Evolutionary conservation across 2,888 invertebrate genomes (phyloP).

Genomic region (Tetragonisca angustula): DNA sequence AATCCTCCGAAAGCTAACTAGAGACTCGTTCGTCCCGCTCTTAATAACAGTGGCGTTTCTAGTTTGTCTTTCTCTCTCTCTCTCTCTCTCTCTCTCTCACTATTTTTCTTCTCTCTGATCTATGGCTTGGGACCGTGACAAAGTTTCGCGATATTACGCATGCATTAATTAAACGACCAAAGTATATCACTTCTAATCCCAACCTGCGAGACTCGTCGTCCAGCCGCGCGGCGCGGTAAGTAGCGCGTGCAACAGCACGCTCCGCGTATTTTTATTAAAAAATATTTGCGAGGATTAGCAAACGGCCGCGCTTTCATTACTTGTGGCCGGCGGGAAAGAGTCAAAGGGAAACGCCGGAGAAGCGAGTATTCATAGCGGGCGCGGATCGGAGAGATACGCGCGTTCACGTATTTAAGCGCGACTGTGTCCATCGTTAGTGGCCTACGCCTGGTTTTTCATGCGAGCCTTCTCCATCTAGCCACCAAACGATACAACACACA

Average conservation of each 20-base stretch:
- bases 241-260: conserved; percentile 37
- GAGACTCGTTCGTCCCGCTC: not conserved
- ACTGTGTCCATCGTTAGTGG: conserved; percentile 56
- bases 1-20: not conserved
- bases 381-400: conserved; percentile 40
- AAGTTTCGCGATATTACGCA: conserved; percentile 24
- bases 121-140: not conserved
- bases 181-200: conserved; percentile 42
- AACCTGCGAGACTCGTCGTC: conserved; percentile 23
- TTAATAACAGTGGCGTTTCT: conserved; percentile 5
- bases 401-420: conserved; percentile 56
- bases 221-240: conserved; percentile 12
- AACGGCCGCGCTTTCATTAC: conserved; percentile 63
- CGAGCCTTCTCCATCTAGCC: conserved; percentile 18
- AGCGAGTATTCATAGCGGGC: conserved; percentile 49
- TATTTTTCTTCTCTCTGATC: not conserved
- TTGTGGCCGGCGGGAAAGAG: conserved; percentile 49
- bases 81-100: no score
- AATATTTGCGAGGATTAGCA: conserved; percentile 67
- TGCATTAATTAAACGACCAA: conserved; percentile 35
- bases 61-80: not conserved
- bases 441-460: conserved; percentile 46
- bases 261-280: conserved; percentile 66
- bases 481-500: conserved; percentile 24
- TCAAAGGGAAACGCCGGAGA: conserved; percentile 56